These are phyloP conservation scores for Nasonia giraulti DNA, from an alignment of 1,140 invertebrate species.

Conservation along the genomic window DNA sequence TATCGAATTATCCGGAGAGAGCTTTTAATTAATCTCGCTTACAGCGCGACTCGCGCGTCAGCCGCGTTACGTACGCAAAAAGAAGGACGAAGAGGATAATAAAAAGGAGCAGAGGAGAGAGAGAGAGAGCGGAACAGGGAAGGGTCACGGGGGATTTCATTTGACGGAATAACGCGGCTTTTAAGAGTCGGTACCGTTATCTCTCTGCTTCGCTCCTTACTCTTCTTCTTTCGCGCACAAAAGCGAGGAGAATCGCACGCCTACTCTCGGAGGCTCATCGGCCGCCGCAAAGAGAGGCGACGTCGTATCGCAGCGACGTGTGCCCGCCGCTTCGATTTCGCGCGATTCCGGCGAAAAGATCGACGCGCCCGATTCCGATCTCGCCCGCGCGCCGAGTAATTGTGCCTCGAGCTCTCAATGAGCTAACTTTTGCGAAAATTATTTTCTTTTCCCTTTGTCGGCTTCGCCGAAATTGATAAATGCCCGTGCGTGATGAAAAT, in stretches of 20 bases:
- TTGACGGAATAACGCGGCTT: conserved; percentile 72
- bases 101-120: conserved; percentile 22
- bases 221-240: conserved; percentile 47
- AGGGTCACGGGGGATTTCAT: conserved; percentile 65
- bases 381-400: conserved; percentile 20
- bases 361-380: conserved; percentile 34
- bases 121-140: background rate
- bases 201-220: conserved; percentile 24
- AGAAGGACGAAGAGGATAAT: conserved; percentile 40
- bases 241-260: conserved; percentile 44
- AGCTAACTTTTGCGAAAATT: background rate
- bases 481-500: background rate
- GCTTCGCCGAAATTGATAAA: background rate
- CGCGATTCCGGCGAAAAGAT: conserved; percentile 31
- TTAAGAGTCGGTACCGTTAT: conserved; percentile 73
- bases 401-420: background rate
- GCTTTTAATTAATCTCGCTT: conserved; percentile 49
- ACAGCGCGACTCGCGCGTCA: background rate
- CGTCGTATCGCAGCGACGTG: conserved; percentile 15
- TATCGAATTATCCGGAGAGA: conserved; percentile 46
- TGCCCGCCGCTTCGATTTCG: conserved; percentile 25
- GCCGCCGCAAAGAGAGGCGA: background rate
- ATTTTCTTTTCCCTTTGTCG: background rate
- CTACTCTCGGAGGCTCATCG: conserved; percentile 17
- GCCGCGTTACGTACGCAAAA: conserved; percentile 11